Evolutionary conservation across 2,797 vertebrate genomes (phyloP), one percentile per base, ranked within the genome.

Genomic region (Microctenopoma stevenorrisi): DNA sequence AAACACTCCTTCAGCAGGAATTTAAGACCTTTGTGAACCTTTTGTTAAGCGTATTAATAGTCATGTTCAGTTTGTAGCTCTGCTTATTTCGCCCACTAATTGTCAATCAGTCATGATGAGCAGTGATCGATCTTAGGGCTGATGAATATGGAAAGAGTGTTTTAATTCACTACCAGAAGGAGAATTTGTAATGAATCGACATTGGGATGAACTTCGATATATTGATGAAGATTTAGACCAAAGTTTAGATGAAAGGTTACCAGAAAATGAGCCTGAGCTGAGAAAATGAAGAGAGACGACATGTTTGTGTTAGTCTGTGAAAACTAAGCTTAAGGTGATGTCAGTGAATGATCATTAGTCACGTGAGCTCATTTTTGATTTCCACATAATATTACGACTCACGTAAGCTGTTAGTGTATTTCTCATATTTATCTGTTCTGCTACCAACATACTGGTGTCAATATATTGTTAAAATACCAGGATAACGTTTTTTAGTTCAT

Each of bases 121-220:
- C 43, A 2, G 9, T 37, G 76, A 79, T 85, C 74, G 25, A 86
- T 86, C 48, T 16, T 30, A 53, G 26, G 53, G 37, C 52, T 65
- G 50, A 79, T 76, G 64, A 86, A 81, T 81, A 82, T 85, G 74
- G 56, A 83, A 47, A 30, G 4, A 15, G 10, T 2, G 25, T 54
- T 64, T 75, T 57, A 40, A 73, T 50, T 72, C 54, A 43, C 58
- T 42, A 70, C 68, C 63, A 15, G 47, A 67, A 52, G 63, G 69
- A 63, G 53, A 72, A 10, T 5, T 25, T 38, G 11, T 52, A 44
- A 69, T 70, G 62, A 77, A 47, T 18, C 49, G 38, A 63, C 47
- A 28, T 28, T 35, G 30, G 47, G 4, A n/a, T 25, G 13, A 61
- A 57, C 46, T 53, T 64, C 25, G 47, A 52, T 65, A n/a, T 65